Percentiles rank a stretch among this genome's conserved stretches.
These are phyloP conservation scores for Arizona elegans DNA, from an alignment of 2,113 vertebrate genomes.

Conservation along the genomic window DNA sequence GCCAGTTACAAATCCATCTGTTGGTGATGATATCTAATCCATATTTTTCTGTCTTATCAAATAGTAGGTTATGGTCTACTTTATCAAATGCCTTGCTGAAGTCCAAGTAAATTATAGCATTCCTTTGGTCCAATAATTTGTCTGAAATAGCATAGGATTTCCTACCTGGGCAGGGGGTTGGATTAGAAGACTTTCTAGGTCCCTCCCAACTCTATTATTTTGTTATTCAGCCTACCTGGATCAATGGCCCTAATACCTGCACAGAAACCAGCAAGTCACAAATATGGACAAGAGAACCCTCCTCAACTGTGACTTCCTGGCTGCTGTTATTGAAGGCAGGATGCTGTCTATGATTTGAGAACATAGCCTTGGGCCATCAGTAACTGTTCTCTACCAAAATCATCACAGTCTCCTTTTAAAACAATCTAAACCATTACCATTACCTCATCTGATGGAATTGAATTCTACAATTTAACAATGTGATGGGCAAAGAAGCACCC, in stretches of 20 bases:
- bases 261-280: neutral
- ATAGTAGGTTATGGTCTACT: too few species aligned
- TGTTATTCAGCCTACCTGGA: neutral
- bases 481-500: neutral
- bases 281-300: neutral
- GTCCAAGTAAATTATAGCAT: too few species aligned
- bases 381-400: neutral
- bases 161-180: neutral
- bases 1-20: too few species aligned
- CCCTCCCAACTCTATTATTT: neutral
- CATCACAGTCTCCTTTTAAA: neutral
- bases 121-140: neutral
- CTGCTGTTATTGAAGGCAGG: neutral
- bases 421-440: neutral
- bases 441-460: neutral
- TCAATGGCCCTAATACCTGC: neutral
- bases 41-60: too few species aligned
- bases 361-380: neutral
- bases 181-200: neutral
- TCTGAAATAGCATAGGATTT: neutral
- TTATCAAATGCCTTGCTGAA: too few species aligned
- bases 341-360: neutral
- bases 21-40: too few species aligned
- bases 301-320: neutral
- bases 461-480: neutral